Conservation (phyloP, 2,797 vertebrate genomes). For the Nannoperca australis region DNA sequence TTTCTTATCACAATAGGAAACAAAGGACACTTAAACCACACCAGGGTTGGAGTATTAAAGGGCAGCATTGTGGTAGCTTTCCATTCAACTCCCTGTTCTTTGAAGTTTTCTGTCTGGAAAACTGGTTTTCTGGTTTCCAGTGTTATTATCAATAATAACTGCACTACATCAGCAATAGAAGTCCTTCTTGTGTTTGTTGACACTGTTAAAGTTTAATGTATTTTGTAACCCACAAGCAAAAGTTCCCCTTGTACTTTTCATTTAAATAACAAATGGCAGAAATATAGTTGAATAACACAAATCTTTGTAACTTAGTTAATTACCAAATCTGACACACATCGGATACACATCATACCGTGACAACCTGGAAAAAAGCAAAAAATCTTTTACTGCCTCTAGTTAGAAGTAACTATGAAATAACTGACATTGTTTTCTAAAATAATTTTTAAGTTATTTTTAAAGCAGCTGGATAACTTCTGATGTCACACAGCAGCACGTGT, state of each 20-base stretch:
- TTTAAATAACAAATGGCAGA: background rate
- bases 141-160: constrained; percentile 16
- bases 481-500: too few relatives aligned
- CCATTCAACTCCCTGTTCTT: background rate
- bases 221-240: background rate
- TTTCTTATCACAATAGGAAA: constrained; percentile 40
- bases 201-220: background rate
- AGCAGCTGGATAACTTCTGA: background rate
- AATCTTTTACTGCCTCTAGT: background rate
- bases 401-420: too few relatives aligned
- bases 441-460: background rate
- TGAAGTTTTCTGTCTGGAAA: constrained; percentile 23
- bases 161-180: background rate
- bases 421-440: too few relatives aligned
- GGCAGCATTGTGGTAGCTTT: background rate
- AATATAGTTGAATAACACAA: background rate
- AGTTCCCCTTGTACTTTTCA: background rate
- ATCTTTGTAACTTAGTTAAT: background rate
- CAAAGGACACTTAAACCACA: constrained; percentile 34
- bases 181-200: background rate
- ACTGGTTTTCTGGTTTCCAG: background rate
- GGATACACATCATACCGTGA: background rate
- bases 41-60: background rate
- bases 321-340: background rate
- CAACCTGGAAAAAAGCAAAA: too few relatives aligned